These are phyloP conservation scores for Uropsilus gracilis DNA, from an alignment of 2,113 vertebrate genomes.

Conservation along the genomic window DNA sequence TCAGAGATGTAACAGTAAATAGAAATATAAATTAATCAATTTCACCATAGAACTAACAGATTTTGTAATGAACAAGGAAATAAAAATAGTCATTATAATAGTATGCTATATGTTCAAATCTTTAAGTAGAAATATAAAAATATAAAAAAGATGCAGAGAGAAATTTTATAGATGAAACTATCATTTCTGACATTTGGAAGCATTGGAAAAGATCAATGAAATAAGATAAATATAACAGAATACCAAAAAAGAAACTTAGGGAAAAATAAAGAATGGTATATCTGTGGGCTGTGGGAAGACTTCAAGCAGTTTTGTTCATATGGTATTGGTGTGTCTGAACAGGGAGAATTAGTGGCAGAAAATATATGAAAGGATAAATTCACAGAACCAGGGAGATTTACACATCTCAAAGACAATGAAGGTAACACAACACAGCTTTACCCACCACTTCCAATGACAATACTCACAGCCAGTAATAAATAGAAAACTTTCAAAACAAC, in stretches of 20 bases:
- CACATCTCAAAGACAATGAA: background rate
- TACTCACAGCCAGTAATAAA: background rate
- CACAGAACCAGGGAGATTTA: background rate
- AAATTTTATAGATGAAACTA: background rate
- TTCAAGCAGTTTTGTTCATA: background rate
- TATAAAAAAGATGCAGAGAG: background rate
- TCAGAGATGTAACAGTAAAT: background rate
- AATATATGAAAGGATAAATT: background rate
- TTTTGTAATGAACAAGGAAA: constrained; percentile 40
- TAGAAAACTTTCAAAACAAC: background rate
- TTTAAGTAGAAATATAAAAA: constrained; percentile 13
- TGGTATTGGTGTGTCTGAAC: background rate
- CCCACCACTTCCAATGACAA: background rate
- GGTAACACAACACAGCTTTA: background rate
- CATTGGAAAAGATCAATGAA: background rate
- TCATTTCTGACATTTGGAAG: background rate
- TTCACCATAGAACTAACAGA: background rate
- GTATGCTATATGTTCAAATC: constrained; percentile 6
- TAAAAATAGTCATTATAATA: constrained; percentile 27
- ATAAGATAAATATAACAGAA: background rate
- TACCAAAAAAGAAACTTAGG: background rate
- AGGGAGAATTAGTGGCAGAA: background rate
- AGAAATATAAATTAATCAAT: background rate
- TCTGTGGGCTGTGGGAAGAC: background rate
- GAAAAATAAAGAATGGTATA: background rate